Evolutionary conservation across 2,797 vertebrate species (phyloP), one percentile per base, ranked within the genome.

Genomic region (Triplophysa bombifrons): DNA sequence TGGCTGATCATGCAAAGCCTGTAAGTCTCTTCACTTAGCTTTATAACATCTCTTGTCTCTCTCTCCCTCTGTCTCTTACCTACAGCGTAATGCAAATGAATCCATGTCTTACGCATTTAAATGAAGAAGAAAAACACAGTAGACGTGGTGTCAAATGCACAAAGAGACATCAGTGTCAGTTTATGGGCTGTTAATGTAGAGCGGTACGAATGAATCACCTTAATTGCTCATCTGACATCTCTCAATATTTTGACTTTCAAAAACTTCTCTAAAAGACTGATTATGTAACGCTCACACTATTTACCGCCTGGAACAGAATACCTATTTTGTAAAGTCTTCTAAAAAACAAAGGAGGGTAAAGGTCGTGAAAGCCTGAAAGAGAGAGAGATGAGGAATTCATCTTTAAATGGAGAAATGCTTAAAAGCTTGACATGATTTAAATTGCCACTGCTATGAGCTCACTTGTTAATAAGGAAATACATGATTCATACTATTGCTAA

Each of bases 241-340:
- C 92, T 94, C 92, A 93, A 93, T 94, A 94, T 94, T 94, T 92
- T 92, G 90, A 92, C 93, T 95, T 93, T 90, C 77, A 76, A 92
- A 38, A 92, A 90, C 83, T 89, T 85, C 84, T 84, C 84, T 81
- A 80, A 90, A 93, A 93, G 94, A 94, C 94, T 94, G 92, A 95
- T 94, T 92, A 90, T 89, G 88, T 93, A 92, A 93, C 89, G 89
- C 87, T 84, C 85, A 89, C 88, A 92, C 92, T 93, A 94, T 94
- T 94, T 94, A 94, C 91, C 92, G 77, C 84, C 78, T 83, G 85
- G 84, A 83, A 84, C 87, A 86, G 89, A 91, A 90, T 20, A 51
- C 81, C 78, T 51, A 61, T 90, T 77, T 71, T 76, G 78, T 86
- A 75, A 84, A 86, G 78, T 70, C 76, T 78, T 66, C 51, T 82